Percentiles rank a stretch among this genome's conserved stretches.
Evolutionary conservation across 2,797 vertebrate genomes (phyloP).

Genomic region (Xerus rutilus): DNA sequence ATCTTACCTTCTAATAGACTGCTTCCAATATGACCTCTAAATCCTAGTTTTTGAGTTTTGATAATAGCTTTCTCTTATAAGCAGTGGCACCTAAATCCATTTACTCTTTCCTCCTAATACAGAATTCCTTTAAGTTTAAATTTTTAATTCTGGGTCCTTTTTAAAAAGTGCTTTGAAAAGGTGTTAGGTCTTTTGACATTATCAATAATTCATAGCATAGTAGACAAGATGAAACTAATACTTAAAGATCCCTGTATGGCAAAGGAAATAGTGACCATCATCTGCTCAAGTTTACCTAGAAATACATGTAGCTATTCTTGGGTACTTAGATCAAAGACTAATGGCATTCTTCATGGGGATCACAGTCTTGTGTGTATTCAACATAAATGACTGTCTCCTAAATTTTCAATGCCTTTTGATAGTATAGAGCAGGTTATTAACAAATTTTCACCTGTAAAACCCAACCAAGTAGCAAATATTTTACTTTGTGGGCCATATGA

Average conservation of each 20-base stretch:
- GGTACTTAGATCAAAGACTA: background rate
- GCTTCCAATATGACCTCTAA: background rate
- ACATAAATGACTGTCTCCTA: background rate
- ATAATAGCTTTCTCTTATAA: slow-evolving; percentile 54
- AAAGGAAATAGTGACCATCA: background rate
- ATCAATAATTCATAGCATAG: slow-evolving; percentile 30
- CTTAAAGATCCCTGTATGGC: background rate
- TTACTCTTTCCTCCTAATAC: background rate
- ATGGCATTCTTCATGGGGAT: background rate
- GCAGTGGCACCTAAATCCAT: background rate
- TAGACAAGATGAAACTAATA: slow-evolving; percentile 4
- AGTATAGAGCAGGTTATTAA: background rate
- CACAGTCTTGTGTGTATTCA: background rate
- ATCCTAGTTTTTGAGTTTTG: background rate
- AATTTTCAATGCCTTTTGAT: background rate
- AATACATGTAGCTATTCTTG: background rate
- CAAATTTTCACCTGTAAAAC: background rate
- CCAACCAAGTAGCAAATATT: background rate
- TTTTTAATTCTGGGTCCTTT: background rate
- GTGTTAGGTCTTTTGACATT: slow-evolving; percentile 28
- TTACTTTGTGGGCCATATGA: background rate
- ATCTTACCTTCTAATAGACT: background rate
- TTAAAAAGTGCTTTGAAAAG: slow-evolving; percentile 20
- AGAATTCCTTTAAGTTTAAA: slow-evolving; percentile 14
- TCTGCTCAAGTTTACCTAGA: background rate